Evolutionary conservation across 2,797 vertebrate species (phyloP).

Genomic region (Periophthalmus magnuspinnatus): DNA sequence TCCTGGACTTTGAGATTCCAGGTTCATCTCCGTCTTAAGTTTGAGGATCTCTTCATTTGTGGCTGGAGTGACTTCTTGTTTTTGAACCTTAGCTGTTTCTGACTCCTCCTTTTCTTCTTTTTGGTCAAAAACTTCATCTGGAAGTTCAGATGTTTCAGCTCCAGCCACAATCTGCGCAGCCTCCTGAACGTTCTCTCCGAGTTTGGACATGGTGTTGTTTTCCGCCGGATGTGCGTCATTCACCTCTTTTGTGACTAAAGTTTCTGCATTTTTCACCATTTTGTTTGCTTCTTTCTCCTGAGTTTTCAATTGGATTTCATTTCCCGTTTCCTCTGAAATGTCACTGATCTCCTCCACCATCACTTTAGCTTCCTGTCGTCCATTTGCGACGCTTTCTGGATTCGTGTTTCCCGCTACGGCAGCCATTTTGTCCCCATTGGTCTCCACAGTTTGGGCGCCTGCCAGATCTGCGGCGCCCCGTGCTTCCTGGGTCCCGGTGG

Average conservation of each 20-base stretch:
- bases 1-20: not conserved
- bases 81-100: not conserved
- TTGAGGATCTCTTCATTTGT: not conserved
- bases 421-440: not conserved
- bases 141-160: not conserved
- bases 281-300: not conserved
- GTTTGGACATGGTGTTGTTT: too few species aligned
- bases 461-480: not conserved
- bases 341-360: not conserved
- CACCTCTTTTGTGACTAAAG: too few species aligned
- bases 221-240: not conserved
- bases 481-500: not conserved
- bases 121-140: not conserved
- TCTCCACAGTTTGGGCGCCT: not conserved
- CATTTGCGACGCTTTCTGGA: not conserved
- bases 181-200: not conserved
- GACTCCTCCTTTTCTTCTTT: not conserved
- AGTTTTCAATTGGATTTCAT: not conserved
- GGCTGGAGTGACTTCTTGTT: not conserved
- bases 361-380: not conserved
- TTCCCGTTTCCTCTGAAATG: not conserved
- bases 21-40: not conserved
- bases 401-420: not conserved
- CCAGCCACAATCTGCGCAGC: not conserved
- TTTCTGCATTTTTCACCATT: not conserved